Conservation (phyloP, 1,140 invertebrate species). For the Drosophila miranda region DNA sequence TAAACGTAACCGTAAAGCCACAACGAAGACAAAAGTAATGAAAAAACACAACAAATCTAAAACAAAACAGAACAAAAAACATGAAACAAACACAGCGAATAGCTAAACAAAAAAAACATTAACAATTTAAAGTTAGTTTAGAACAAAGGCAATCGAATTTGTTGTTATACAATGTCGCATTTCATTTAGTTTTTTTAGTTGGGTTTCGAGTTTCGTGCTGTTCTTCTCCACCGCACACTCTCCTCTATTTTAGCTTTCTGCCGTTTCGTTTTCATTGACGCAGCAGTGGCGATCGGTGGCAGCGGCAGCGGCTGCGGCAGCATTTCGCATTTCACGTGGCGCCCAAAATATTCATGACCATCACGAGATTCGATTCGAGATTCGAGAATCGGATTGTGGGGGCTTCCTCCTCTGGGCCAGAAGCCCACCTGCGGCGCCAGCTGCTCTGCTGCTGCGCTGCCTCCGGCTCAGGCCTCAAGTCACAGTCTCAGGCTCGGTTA, state of each 20-base stretch:
- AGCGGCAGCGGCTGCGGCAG: background rate
- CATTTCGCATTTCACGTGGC: conserved; percentile 48
- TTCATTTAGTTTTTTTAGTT: conserved; percentile 49
- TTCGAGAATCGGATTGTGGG: background rate
- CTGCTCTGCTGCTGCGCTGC: background rate
- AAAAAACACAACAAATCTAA: conserved; percentile 6
- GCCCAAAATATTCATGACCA: conserved; percentile 37
- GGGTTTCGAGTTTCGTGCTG: conserved; percentile 26
- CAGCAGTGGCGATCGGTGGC: too few species aligned
- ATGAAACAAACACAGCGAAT: background rate
- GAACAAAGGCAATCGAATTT: too few species aligned
- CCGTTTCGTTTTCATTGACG: background rate
- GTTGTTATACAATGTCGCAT: conserved; percentile 33
- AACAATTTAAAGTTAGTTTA: conserved; percentile 28
- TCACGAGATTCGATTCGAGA: conserved; percentile 32
- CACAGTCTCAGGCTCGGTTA: conserved; percentile 36
- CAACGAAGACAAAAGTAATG: conserved; percentile 45
- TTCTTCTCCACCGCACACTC: background rate
- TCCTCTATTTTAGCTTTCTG: background rate
- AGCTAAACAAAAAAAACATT: conserved; percentile 5
- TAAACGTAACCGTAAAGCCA: conserved; percentile 10
- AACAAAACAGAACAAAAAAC: too few species aligned
- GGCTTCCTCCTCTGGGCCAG: conserved; percentile 2
- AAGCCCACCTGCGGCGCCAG: conserved; percentile 6
- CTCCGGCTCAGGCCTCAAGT: background rate